A percentile compares a stretch with the other conserved stretches of the same genome.
These are phyloP conservation scores for Onthophagus sagittarius DNA, from an alignment of 2,888 invertebrate species.

Conservation along the genomic window DNA sequence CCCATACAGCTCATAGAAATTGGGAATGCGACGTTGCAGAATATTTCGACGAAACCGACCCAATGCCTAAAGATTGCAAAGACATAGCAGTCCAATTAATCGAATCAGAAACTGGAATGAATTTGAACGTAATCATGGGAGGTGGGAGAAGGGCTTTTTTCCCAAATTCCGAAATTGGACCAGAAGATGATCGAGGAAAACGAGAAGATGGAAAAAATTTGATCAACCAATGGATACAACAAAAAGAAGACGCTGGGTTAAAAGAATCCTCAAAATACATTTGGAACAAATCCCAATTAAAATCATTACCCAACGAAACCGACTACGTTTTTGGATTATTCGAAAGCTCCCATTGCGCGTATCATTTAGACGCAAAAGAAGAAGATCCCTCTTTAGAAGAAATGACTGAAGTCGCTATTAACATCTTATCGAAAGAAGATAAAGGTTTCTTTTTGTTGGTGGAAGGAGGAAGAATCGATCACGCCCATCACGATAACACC, in stretches of 20 bases:
- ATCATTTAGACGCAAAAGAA: constrained; percentile 60
- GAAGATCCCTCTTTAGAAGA: constrained; percentile 66
- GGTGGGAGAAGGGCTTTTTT: constrained; percentile 68
- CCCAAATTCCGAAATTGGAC: constrained; percentile 52
- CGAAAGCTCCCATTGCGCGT: constrained; percentile 45
- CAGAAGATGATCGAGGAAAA: constrained; percentile 53
- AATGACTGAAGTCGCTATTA: constrained; percentile 69
- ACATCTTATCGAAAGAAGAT: constrained; percentile 55
- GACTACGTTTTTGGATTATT: constrained; percentile 51
- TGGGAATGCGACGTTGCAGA: constrained; percentile 64
- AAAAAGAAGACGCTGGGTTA: constrained; percentile 42
- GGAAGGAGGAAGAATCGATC: constrained; percentile 74
- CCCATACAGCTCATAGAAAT: constrained; percentile 65
- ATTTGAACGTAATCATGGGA: constrained; percentile 72
- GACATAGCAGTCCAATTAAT: constrained; percentile 75
- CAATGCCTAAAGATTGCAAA: constrained; percentile 54
- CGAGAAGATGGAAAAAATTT: constrained; percentile 64
- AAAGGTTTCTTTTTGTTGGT: constrained; percentile 78
- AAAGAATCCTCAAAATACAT: constrained; percentile 47
- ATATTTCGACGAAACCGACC: constrained; percentile 43
- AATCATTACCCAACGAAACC: constrained; percentile 51
- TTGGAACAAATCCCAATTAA: constrained; percentile 55
- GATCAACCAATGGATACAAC: constrained; percentile 62
- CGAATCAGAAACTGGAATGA: constrained; percentile 59
- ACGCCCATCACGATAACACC: constrained; percentile 67